phyloP scores from a whole-genome alignment of 2,113 vertebrate species.

The Riparia riparia region DNA sequence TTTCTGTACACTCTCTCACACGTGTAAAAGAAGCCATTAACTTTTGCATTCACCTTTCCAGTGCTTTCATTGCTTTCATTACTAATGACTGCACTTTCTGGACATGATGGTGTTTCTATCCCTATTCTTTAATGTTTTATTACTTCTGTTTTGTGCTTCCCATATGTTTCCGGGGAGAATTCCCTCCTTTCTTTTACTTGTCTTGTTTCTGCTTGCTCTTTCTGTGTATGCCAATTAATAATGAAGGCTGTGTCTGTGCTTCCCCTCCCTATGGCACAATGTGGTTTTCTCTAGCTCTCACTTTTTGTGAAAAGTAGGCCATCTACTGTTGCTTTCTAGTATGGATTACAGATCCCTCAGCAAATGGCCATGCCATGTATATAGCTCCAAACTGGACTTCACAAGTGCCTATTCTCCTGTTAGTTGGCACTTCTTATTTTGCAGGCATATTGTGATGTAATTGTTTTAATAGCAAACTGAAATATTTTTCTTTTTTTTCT shows the following conservation, averaged over 20 bases:
- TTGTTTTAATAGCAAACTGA: background rate
- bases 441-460: background rate
- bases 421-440: background rate
- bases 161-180: slow-evolving; percentile 54
- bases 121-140: slow-evolving; percentile 62
- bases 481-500: background rate
- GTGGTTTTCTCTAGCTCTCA: slow-evolving; percentile 36
- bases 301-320: slow-evolving; percentile 80
- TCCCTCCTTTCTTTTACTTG: slow-evolving; percentile 38
- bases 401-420: background rate
- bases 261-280: slow-evolving; percentile 29
- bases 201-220: slow-evolving; percentile 48
- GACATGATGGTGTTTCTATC: slow-evolving; percentile 46
- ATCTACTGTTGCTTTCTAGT: slow-evolving; percentile 79
- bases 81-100: slow-evolving; percentile 35
- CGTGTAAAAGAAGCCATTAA: slow-evolving; percentile 36
- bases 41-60: slow-evolving; percentile 61
- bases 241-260: slow-evolving; percentile 40
- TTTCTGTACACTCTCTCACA: slow-evolving; percentile 10
- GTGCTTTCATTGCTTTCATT: slow-evolving; percentile 60
- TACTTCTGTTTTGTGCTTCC: slow-evolving; percentile 48
- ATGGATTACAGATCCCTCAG: slow-evolving; percentile 49
- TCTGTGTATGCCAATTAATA: slow-evolving; percentile 32
- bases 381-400: background rate
- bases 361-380: background rate